These are phyloP conservation scores for Miichthys miiuy DNA, from an alignment of 2,797 vertebrate genomes.

Conservation along the genomic window DNA sequence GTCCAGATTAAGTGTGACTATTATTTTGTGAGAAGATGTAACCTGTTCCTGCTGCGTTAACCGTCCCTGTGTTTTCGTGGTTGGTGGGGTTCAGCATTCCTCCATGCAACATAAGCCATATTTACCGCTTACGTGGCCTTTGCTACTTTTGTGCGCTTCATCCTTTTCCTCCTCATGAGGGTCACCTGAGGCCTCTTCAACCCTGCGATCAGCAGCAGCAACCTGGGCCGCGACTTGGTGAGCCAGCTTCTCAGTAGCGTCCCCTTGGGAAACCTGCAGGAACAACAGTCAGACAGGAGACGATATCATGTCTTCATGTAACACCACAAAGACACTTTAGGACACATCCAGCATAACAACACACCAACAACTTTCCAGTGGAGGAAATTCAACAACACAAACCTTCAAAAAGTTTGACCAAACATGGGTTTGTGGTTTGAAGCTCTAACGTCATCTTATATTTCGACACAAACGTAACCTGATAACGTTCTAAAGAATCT, in stretches of 20 bases:
- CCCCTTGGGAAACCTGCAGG: conserved; percentile 89
- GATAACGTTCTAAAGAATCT: too few relatives aligned
- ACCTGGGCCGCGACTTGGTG: conserved; percentile 89
- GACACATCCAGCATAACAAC: too few relatives aligned
- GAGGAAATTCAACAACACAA: too few relatives aligned
- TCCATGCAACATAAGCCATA: conserved; percentile 80
- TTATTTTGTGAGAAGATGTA: background rate
- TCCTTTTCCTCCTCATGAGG: conserved; percentile 90
- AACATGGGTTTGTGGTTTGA: too few relatives aligned
- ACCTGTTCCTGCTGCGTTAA: background rate
- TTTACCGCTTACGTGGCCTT: conserved; percentile 93
- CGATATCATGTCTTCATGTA: background rate
- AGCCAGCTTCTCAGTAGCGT: conserved; percentile 92
- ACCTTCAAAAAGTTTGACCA: too few relatives aligned
- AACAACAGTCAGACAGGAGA: background rate
- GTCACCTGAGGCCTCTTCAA: conserved; percentile 90
- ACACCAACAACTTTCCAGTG: too few relatives aligned
- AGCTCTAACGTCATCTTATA: too few relatives aligned
- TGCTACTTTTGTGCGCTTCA: conserved; percentile 91
- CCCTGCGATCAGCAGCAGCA: conserved; percentile 88
- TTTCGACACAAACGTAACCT: too few relatives aligned
- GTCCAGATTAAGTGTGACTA: background rate
- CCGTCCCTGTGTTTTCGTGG: background rate
- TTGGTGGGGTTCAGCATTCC: conserved; percentile 43
- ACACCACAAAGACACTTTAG: too few relatives aligned